phyloP scores from a whole-genome alignment of 2,113 vertebrate species.

The Morone saxatilis region DNA sequence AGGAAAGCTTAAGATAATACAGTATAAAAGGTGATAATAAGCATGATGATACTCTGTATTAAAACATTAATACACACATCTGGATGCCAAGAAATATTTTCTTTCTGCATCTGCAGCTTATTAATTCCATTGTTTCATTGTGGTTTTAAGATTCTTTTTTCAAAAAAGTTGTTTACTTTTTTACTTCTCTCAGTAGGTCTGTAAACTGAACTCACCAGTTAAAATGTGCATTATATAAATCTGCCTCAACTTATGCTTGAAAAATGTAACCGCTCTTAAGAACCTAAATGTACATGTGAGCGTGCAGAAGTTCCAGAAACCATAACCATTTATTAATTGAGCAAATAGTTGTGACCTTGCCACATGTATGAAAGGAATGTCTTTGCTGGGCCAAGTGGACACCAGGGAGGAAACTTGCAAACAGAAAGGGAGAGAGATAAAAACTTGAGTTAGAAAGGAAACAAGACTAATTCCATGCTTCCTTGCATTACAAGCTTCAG shows the following conservation, averaged over 20 bases:
- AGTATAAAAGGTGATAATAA: not conserved
- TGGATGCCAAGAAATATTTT: not conserved
- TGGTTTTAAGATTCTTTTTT: not conserved
- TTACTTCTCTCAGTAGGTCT: not conserved
- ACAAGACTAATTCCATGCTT: no score
- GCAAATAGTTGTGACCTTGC: not conserved
- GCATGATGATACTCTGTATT: no score
- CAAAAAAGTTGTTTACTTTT: not conserved
- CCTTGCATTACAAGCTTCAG: no score
- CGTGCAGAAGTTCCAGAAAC: not conserved
- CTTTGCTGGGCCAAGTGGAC: not conserved
- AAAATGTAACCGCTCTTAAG: no score
- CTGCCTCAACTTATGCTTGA: no score
- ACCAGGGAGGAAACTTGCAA: not conserved
- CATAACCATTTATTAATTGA: not conserved
- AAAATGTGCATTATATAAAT: constrained; percentile 10
- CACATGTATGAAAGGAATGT: constrained; percentile 16
- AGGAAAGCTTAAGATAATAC: not conserved
- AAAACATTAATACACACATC: no score
- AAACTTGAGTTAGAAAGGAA: not conserved
- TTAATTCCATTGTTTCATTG: not conserved
- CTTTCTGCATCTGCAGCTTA: not conserved
- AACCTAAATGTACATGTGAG: no score
- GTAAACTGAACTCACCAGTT: not conserved
- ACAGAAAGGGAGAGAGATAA: not conserved